Conservation (phyloP, 1,140 invertebrate genomes). For the Drosophila sulfurigaster region DNA sequence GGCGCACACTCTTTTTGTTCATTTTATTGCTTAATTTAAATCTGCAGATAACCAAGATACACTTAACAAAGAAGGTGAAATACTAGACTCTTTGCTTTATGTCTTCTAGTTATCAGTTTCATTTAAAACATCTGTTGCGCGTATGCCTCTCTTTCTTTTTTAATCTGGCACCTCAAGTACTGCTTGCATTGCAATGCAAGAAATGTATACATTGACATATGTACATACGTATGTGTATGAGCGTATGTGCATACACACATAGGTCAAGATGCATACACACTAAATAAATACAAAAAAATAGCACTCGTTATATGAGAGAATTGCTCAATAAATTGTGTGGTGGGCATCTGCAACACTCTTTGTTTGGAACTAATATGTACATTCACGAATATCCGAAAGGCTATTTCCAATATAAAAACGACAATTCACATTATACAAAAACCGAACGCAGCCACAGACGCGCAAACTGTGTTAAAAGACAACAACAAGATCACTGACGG, state of each 20-base stretch:
- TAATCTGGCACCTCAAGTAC: constrained; percentile 33
- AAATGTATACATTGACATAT: constrained; percentile 13
- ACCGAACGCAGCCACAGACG: constrained; percentile 12
- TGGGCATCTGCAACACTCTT: constrained; percentile 5
- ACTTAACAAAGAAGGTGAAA: constrained; percentile 13
- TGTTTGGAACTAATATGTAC: constrained; percentile 8
- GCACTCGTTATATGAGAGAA: constrained; percentile 24
- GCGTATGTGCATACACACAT: constrained; percentile 4
- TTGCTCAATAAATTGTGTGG: constrained; percentile 11
- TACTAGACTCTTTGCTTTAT: neutral
- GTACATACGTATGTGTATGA: constrained; percentile 4
- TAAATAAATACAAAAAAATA: constrained; percentile 9
- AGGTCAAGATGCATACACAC: constrained; percentile 51
- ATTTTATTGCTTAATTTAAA: constrained; percentile 18
- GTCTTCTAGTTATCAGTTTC: constrained; percentile 15
- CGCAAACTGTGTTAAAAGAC: constrained; percentile 38
- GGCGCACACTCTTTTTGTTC: constrained; percentile 21
- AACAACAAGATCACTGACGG: constrained; percentile 53
- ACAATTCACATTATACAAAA: constrained; percentile 16
- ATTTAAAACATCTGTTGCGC: constrained; percentile 34
- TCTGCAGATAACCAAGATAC: constrained; percentile 7
- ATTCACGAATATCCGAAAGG: neutral
- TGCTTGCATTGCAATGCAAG: constrained; percentile 33
- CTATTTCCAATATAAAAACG: constrained; percentile 19
- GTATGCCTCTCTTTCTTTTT: neutral